Percentiles rank a stretch among this genome's conserved stretches.
Evolutionary conservation across 2,113 vertebrate species (phyloP).

Genomic region (Oryzias celebensis): DNA sequence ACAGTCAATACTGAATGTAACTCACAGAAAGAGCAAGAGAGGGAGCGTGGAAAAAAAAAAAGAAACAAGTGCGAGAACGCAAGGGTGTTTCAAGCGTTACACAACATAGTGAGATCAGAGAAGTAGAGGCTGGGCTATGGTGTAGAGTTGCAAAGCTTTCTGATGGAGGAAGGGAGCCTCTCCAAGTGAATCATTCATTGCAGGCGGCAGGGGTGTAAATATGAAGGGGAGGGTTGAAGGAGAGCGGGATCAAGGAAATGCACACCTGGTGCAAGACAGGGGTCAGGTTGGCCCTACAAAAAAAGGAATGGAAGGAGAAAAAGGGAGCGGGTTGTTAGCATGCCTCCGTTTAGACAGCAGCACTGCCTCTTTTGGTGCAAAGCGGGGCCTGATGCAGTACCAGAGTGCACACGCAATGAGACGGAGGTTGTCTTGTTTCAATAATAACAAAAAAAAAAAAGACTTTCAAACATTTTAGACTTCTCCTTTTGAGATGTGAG

Average conservation of each 20-base stretch:
- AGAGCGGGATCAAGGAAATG: conserved; percentile 69
- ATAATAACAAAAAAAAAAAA: conserved; percentile 17
- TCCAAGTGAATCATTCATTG: conserved; percentile 78
- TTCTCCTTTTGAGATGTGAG: conserved; percentile 72
- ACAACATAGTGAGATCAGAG: conserved; percentile 81
- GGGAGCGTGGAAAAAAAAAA: conserved; percentile 62
- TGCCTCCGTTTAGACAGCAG: conserved; percentile 58
- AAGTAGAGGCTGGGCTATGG: conserved; percentile 68
- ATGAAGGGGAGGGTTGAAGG: conserved; percentile 67
- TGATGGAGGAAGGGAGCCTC: conserved; percentile 70
- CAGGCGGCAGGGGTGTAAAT: conserved; percentile 72
- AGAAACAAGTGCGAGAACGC: conserved; percentile 71
- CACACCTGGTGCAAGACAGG: conserved; percentile 74
- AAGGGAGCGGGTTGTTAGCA: conserved; percentile 59
- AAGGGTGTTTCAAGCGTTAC: conserved; percentile 80
- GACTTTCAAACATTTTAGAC: conserved; percentile 65
- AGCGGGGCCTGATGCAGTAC: conserved; percentile 51
- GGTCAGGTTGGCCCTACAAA: conserved; percentile 66
- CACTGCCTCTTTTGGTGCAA: conserved; percentile 34
- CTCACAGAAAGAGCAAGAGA: conserved; percentile 73
- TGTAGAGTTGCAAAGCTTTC: conserved; percentile 67
- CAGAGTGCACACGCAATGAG: conserved; percentile 63
- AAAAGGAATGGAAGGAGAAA: conserved; percentile 57
- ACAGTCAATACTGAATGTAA: conserved; percentile 82
- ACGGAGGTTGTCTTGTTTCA: conserved; percentile 41